These are phyloP conservation scores for Miltochrista miniata DNA, from an alignment of 2,888 invertebrate species.

Conservation along the genomic window DNA sequence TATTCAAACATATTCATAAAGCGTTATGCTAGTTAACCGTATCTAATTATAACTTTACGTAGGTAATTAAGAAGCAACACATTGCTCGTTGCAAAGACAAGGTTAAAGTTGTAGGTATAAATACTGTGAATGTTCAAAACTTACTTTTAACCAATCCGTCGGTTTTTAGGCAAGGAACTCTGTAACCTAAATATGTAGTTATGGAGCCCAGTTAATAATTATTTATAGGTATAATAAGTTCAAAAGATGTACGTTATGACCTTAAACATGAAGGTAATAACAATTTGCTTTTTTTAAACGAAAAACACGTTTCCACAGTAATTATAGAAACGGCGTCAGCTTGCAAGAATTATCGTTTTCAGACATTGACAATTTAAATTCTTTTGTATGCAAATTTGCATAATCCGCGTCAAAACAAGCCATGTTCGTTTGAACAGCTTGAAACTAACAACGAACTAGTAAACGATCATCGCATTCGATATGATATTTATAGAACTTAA, in stretches of 20 bases:
- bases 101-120: slow-evolving; percentile 13
- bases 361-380: slow-evolving; percentile 51
- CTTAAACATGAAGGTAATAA: slow-evolving; percentile 29
- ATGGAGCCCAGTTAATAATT: too few species aligned
- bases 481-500: slow-evolving; percentile 21
- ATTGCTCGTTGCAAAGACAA: slow-evolving; percentile 15
- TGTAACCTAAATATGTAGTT: too few species aligned
- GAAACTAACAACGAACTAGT: slow-evolving; percentile 42
- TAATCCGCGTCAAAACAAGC: slow-evolving; percentile 45
- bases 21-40: background rate
- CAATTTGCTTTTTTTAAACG: slow-evolving; percentile 33
- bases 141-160: too few species aligned
- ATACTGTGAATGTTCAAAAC: slow-evolving; percentile 1
- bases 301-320: slow-evolving; percentile 33
- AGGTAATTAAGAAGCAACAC: slow-evolving; percentile 10
- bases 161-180: too few species aligned
- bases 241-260: slow-evolving; percentile 23
- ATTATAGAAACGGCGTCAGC: slow-evolving; percentile 35
- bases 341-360: slow-evolving; percentile 39
- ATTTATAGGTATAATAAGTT: slow-evolving; percentile 5
- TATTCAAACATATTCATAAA: too few species aligned
- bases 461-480: slow-evolving; percentile 55
- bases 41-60: slow-evolving; percentile 11
- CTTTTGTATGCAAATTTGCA: slow-evolving; percentile 54
- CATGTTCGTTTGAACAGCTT: slow-evolving; percentile 51